Evolutionary conservation across 2,888 invertebrate species (phyloP).

Genomic region (Parnassius apollo): DNA sequence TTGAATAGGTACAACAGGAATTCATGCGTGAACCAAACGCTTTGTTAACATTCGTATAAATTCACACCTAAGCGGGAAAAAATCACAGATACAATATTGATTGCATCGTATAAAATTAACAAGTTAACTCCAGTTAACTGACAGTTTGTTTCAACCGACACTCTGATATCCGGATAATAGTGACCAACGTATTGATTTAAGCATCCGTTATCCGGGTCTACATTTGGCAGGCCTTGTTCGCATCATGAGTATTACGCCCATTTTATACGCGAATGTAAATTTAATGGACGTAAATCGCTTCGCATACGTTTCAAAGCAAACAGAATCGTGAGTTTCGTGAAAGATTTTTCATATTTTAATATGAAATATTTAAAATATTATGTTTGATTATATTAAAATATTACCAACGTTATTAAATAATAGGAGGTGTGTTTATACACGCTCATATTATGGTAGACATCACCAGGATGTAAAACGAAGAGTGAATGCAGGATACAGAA

Average conservation of each 20-base stretch:
- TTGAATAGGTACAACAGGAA: not conserved
- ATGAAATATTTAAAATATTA: not conserved
- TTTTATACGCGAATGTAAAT: conserved; percentile 9
- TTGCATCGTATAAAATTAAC: conserved; percentile 19
- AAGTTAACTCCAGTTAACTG: conserved; percentile 1
- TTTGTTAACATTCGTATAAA: conserved; percentile 15
- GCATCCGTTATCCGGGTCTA: conserved; percentile 12
- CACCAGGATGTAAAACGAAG: too few relatives aligned
- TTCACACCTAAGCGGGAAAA: conserved; percentile 14
- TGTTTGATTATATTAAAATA: not conserved
- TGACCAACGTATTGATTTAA: conserved; percentile 18
- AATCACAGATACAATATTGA: conserved; percentile 10
- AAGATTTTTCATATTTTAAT: not conserved
- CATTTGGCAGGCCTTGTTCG: conserved; percentile 4
- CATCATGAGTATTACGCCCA: not conserved
- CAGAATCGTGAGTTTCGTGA: not conserved
- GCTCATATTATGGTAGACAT: too few relatives aligned
- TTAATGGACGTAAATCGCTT: conserved; percentile 11
- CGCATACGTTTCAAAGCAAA: conserved; percentile 1
- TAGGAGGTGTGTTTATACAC: too few relatives aligned
- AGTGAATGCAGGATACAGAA: too few relatives aligned
- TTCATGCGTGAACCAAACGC: conserved; percentile 1
- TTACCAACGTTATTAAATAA: too few relatives aligned
- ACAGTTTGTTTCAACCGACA: conserved; percentile 12
- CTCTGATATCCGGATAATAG: not conserved